Evolutionary conservation across 2,113 vertebrate genomes (phyloP), one percentile per base, ranked within the genome.

Genomic region (Oryzias celebensis): DNA sequence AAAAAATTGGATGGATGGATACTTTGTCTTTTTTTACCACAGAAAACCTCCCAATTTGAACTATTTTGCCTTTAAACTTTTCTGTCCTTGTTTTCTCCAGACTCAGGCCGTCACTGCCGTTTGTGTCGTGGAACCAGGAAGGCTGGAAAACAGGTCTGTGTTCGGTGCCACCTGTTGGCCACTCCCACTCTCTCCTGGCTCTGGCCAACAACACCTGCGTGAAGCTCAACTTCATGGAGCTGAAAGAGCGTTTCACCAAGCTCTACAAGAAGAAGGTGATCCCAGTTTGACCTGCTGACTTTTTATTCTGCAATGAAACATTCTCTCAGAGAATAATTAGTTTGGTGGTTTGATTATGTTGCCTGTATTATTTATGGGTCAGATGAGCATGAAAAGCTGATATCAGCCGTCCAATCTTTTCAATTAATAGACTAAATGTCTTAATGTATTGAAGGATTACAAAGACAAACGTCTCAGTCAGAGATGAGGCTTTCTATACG

Each of bases 141-240:
- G 98, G 96, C 48, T 99, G 96, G 96, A 99, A 99, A 87, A 98
- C 96, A 0, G 90, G 95, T 51, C 88, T 99, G 62, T 99, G 98
- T 77, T 95, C 97, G 0, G 91, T 98, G 7, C 94, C 98, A 54
- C 96, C 97, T 0, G 95, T 98, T 24, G 95, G 95, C 41, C 96
- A 96, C 86, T 85, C 93, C 4, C 94, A 96, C 85, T 95, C 96
- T 0, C 85, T 99, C 52, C 73, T 99, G 54, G 93, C 96, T 23
- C 73, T 99, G 82, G 94, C 96, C 58, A 99, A 98, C 85, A 98
- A 95, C 84, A 99, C 96, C 0, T 97, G 95, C 31, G 89, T 98
- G 51, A 97, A 94, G 85, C 87, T 91, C 17, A 94, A 94, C 7
- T 98, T 99, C 68, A 57, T 81, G 45, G 93, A 94, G n/a, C 92